Evolutionary conservation across 2,888 invertebrate species (phyloP), one percentile per base, ranked within the genome.

Genomic region (Ceramica pisi): DNA sequence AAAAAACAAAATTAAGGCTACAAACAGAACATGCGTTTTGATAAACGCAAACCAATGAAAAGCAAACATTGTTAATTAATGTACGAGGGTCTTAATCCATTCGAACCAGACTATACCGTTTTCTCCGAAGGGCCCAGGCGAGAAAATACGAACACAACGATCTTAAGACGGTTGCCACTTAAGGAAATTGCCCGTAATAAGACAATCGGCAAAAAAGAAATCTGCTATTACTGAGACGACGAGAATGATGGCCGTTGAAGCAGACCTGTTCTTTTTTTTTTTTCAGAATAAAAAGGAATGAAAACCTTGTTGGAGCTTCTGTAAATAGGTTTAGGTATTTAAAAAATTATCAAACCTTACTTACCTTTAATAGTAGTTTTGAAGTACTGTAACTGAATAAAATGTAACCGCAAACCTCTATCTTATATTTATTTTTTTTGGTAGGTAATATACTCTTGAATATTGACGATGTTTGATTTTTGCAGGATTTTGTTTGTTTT

Each of bases 131-230:
- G 71, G 65, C 61, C 64, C 67, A 75, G 71, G 78, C 73, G 79
- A 80, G 83, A 82, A 81, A 83, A 85, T 82, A 81, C 75, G 75
- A 76, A 67, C 76, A 68, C 77, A 71, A 75, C 84, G 82, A 84
- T 84, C 75, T 70, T 46, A 56, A 83, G 71, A 87, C 83, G 82
- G 79, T 75, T 72, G 78, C 81, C 90, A 88, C 89, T 90, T 89
- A 86, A 87, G 82, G 73, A 90, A 88, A 90, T 89, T 88, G 87
- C 86, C 75, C 73, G 86, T 88, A 88, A 89, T 90, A 89, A 89
- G 89, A 89, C 88, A 88, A 89, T 89, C 86, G 83, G 80, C 81
- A 85, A 85, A 86, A 86, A 89, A 84, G 77, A 86, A 89, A 88
- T 85, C 82, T 78, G 73, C 80, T 78, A 82, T 86, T 86, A 84